Percentiles rank a stretch among this genome's conserved stretches.
Conservation (phyloP, 2,797 vertebrate genomes). For the Parauchenoglanis ngamensis region DNA sequence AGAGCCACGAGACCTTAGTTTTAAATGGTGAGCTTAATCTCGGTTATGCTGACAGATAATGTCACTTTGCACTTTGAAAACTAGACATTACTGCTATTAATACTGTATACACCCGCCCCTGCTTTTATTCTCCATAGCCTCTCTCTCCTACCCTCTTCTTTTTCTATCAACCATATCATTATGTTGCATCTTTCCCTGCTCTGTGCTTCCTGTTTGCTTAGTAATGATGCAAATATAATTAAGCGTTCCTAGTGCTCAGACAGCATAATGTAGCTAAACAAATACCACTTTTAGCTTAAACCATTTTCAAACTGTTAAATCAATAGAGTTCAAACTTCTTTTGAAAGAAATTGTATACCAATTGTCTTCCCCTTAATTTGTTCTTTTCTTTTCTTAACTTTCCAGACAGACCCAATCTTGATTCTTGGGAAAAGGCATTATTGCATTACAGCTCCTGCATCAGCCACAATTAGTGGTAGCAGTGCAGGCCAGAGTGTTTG, state of each 20-base stretch:
- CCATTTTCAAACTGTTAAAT: not conserved
- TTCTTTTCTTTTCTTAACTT: constrained; percentile 18
- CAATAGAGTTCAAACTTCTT: not conserved
- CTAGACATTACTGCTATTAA: constrained; percentile 30
- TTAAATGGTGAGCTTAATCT: not conserved
- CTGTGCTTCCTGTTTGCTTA: not conserved
- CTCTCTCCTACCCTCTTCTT: not conserved
- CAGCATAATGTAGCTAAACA: constrained; percentile 17
- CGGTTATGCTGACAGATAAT: constrained; percentile 10
- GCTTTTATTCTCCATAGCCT: not conserved
- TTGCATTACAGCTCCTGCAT: not conserved
- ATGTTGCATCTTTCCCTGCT: not conserved
- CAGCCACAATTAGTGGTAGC: constrained; percentile 22
- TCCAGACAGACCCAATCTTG: not conserved
- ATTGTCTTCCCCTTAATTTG: not conserved
- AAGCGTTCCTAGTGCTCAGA: constrained; percentile 4
- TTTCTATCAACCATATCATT: constrained; percentile 22
- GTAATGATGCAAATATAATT: constrained; percentile 6
- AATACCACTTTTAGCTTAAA: not conserved
- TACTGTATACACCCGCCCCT: constrained; percentile 10
- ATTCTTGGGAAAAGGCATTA: not conserved
- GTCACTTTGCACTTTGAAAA: constrained; percentile 19
- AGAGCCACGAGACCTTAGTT: not conserved
- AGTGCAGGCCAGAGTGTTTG: constrained; percentile 3
- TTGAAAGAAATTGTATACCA: constrained; percentile 1